Evolutionary conservation across 2,113 vertebrate genomes (phyloP).

Genomic region (Salvelinus alpinus): DNA sequence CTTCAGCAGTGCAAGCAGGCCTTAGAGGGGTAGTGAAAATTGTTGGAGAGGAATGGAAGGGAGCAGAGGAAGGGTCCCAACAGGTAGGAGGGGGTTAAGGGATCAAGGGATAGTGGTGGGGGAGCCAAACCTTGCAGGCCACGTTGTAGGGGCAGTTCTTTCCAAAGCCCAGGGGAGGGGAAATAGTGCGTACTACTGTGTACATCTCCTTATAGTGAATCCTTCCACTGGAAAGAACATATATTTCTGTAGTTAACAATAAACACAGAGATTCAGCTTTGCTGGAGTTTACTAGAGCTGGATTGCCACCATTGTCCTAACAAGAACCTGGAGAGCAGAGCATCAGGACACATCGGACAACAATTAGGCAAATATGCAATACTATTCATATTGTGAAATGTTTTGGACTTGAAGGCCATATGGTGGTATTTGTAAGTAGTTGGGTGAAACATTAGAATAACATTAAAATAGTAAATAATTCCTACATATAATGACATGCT

Average conservation of each 20-base stretch:
- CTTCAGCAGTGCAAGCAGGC: constrained; percentile 40
- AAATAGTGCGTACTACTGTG: constrained; percentile 99
- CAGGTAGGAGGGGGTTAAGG: constrained; percentile 47
- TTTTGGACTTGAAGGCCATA: background rate
- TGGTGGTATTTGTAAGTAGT: background rate
- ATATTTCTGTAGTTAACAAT: constrained; percentile 54
- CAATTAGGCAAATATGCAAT: background rate
- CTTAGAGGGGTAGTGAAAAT: background rate
- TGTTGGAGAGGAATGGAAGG: constrained; percentile 18
- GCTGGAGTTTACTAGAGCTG: background rate
- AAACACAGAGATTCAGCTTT: background rate
- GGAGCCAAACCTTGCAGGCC: constrained; percentile 98
- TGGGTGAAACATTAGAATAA: background rate
- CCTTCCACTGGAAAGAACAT: constrained; percentile 97
- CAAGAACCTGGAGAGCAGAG: background rate
- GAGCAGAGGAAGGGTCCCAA: constrained; percentile 53
- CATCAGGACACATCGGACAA: background rate
- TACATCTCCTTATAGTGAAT: constrained; percentile 99
- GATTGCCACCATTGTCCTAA: background rate
- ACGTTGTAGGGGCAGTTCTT: constrained; percentile 99
- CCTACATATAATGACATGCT: background rate
- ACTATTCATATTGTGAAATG: background rate
- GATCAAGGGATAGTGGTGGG: constrained; percentile 56
- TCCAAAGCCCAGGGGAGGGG: constrained; percentile 99
- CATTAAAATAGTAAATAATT: background rate